phyloP scores from a whole-genome alignment of 2,113 vertebrate genomes.

The Propithecus coquereli region DNA sequence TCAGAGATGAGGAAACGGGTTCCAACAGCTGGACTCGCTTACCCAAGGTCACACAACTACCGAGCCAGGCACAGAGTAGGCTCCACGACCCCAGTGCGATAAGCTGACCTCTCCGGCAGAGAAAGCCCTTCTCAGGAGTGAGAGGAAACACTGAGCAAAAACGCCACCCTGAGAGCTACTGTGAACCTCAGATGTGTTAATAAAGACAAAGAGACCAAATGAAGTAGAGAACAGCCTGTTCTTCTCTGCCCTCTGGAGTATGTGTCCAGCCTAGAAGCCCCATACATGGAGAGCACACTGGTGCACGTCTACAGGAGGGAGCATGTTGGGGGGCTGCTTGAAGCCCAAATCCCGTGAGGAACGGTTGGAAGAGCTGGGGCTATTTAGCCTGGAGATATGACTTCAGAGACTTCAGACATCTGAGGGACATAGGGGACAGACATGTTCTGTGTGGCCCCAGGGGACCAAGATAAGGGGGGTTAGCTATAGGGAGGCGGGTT shows the following conservation, averaged over 20 bases:
- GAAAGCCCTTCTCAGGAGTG: not conserved
- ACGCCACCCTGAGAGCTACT: not conserved
- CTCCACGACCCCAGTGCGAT: not conserved
- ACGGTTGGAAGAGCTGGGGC: not conserved
- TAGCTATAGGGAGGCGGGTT: not conserved
- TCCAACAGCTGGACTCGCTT: conserved; percentile 35
- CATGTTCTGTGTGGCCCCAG: not conserved
- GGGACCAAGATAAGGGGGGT: not conserved
- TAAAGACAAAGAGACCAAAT: not conserved
- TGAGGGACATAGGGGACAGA: not conserved
- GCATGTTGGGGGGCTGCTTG: not conserved
- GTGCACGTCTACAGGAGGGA: not conserved
- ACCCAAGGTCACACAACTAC: conserved; percentile 4
- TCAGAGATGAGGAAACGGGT: conserved; percentile 36
- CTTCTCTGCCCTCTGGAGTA: not conserved
- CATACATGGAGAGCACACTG: not conserved
- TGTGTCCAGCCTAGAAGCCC: not conserved
- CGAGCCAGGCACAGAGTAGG: not conserved
- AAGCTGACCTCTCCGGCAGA: not conserved
- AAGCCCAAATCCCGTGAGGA: not conserved
- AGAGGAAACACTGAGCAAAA: conserved; percentile 20
- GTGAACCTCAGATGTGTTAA: not conserved
- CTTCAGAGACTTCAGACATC: conserved; percentile 34
- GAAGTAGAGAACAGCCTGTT: not conserved
- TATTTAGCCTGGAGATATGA: not conserved